Evolutionary conservation across 2,113 vertebrate genomes (phyloP), one percentile per base, ranked within the genome.

Genomic region (Eidolon helvum): DNA sequence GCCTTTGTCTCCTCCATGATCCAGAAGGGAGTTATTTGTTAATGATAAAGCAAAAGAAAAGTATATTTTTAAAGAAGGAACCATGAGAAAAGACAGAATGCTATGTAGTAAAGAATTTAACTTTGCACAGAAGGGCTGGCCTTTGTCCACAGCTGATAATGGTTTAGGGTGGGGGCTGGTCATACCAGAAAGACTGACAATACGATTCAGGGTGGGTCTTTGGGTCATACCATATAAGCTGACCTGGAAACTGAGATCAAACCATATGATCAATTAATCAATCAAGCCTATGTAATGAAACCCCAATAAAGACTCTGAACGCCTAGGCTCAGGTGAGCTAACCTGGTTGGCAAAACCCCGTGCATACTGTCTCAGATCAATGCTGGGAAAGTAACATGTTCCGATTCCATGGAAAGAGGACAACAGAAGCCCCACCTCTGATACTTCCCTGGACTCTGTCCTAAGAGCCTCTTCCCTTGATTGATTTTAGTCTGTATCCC

Each of bases 311-410:
- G 63, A 78, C 59, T 35, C 38, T 48, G 50, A 50, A 40, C n/a
- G 61, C 59, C 7, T 16, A 33, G 16, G 53, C 10, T 35, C 63
- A 53, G n/a, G 22, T 26, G 63, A 22, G 61, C 87, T 7, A 61
- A 40, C 57, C 68, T 24, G 24, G 80, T 1, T 57, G 33, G 50
- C 86, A 77, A 18, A 2, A 22, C 74, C 84, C 66, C 0, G 4
- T 3, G 22, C 48, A 45, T 0, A 8, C 0, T 33, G 24, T 19
- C 35, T 40, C 24, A 5, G 2, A 38, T 15, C n/a, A 6, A 10
- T 1, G 35, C 26, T 11, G 28, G 48, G 78, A 50, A 45, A 53
- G n/a, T 4, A 50, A 28, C 4, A 1, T 68, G 1, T 15, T 33
- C 69, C 18, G 38, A 24, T 2, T 33, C 26, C 65, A 68, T 3